These are phyloP conservation scores for Allacma fusca DNA, from an alignment of 2,888 invertebrate species.

Conservation along the genomic window DNA sequence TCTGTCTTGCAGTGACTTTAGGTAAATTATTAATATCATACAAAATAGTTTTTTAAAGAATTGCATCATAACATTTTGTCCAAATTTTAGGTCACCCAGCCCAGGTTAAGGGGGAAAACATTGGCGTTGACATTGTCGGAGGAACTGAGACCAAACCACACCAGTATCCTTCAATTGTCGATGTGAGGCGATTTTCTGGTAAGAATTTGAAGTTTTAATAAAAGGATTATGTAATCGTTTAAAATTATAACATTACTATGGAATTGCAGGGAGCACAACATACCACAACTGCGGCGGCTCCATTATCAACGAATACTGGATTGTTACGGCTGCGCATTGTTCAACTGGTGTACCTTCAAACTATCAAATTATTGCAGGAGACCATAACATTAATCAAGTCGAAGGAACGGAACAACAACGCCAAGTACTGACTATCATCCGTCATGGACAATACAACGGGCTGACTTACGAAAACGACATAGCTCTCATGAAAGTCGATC, in stretches of 20 bases:
- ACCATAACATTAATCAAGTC: background rate
- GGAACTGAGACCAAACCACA: background rate
- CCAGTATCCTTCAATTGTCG: background rate
- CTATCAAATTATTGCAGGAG: background rate
- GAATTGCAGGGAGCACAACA: background rate
- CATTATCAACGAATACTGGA: conserved; percentile 7
- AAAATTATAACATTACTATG: background rate
- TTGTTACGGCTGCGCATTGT: background rate
- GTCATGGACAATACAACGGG: background rate
- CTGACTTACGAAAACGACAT: too few relatives aligned
- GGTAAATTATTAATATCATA: too few relatives aligned
- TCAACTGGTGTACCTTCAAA: background rate
- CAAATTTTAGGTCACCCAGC: too few relatives aligned
- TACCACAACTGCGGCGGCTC: background rate
- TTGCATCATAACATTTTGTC: too few relatives aligned
- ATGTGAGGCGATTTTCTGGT: background rate
- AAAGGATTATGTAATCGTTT: too few relatives aligned
- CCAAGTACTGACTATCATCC: background rate
- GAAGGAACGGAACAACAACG: conserved; percentile 24
- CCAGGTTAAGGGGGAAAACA: background rate
- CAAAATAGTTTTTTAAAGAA: too few relatives aligned
- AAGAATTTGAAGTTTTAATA: too few relatives aligned
- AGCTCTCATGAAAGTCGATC: too few relatives aligned
- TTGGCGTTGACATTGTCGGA: background rate
- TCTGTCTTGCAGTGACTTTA: too few relatives aligned